Conservation (phyloP, 1,140 invertebrate genomes). For the Tribolium madens region DNA sequence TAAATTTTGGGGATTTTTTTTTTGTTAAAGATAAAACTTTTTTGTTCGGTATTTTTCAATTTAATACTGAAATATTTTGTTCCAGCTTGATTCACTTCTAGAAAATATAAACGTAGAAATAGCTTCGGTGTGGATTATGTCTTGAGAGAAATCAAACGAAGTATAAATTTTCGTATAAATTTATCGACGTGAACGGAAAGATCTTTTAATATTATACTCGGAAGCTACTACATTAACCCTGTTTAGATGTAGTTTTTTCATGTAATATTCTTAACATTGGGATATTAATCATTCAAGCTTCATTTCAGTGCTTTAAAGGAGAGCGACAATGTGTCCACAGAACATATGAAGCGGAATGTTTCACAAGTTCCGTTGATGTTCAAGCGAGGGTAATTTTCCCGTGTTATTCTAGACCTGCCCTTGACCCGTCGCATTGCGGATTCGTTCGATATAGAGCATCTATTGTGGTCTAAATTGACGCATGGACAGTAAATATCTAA, state of each 20-base stretch:
- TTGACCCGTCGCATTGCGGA: constrained; percentile 52
- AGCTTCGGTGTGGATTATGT: not conserved
- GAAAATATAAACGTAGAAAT: not conserved
- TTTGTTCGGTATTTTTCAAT: not conserved
- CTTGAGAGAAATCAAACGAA: not conserved
- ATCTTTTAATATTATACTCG: not conserved
- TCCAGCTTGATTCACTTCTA: not conserved
- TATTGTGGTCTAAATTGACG: constrained; percentile 27
- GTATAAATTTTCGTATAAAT: not conserved
- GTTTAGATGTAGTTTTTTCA: not conserved
- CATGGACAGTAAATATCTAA: constrained; percentile 8
- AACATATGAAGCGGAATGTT: constrained; percentile 35
- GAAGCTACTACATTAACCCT: not conserved
- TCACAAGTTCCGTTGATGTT: constrained; percentile 35
- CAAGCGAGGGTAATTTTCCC: constrained; percentile 36
- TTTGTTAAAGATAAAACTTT: not conserved
- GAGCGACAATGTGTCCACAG: constrained; percentile 23
- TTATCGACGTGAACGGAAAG: not conserved
- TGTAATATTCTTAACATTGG: not conserved
- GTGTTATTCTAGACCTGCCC: constrained; percentile 40
- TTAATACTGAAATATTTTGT: not conserved
- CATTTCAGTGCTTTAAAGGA: constrained; percentile 17
- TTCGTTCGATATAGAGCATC: constrained; percentile 47
- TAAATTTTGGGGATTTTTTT: not conserved
- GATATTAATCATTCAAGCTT: constrained; percentile 26